These are phyloP conservation scores for Mesembrinibis cayennensis DNA, from an alignment of 2,113 vertebrate genomes.

Conservation along the genomic window DNA sequence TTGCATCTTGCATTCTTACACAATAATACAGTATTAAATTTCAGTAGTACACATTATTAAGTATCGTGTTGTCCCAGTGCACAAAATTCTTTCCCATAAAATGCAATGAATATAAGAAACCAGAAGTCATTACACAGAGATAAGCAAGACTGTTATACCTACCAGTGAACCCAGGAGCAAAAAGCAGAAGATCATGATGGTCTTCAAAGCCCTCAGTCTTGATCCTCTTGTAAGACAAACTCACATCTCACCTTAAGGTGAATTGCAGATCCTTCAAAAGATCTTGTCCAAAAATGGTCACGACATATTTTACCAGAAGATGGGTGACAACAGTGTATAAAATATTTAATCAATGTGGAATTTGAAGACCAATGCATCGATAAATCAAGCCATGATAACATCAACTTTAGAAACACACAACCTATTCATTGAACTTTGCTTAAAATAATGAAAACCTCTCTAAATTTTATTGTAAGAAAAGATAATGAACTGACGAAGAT, in stretches of 20 bases:
- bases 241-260: background rate
- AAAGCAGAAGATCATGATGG: background rate
- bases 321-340: background rate
- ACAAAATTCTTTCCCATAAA: background rate
- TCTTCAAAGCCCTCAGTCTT: background rate
- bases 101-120: background rate
- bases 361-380: rapidly evolving
- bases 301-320: background rate
- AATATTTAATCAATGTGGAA: background rate
- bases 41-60: background rate
- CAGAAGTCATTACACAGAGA: background rate
- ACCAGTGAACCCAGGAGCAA: background rate
- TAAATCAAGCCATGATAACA: background rate
- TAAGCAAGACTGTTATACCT: background rate
- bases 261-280: background rate
- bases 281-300: background rate
- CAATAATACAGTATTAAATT: background rate
- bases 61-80: background rate
- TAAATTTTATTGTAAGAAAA: background rate
- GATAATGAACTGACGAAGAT: background rate
- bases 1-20: background rate
- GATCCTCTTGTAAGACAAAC: background rate
- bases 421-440: background rate
- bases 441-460: background rate
- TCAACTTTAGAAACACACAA: background rate